Percentiles rank a stretch among this genome's conserved stretches.
Conservation (phyloP, 2,797 vertebrate species). For the Takifugu rubripes region DNA sequence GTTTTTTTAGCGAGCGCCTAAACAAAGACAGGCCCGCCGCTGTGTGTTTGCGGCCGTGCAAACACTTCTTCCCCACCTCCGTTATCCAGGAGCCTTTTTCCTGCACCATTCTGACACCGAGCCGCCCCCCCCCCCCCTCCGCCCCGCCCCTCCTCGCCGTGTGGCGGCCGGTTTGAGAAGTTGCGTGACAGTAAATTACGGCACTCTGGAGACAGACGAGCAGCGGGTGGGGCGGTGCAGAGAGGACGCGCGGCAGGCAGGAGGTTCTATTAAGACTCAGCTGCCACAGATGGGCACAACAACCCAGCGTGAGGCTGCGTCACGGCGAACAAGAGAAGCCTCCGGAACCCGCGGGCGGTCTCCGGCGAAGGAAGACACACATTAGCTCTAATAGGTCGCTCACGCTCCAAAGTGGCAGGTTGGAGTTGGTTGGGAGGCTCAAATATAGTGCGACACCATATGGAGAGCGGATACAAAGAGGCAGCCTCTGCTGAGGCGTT, state of each 20-base stretch:
- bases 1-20: slow-evolving; percentile 30
- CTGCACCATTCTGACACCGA: slow-evolving; percentile 48
- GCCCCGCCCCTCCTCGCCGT: slow-evolving; percentile 51
- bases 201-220: slow-evolving; percentile 69
- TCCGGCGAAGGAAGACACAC: slow-evolving; percentile 44
- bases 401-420: slow-evolving; percentile 53
- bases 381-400: slow-evolving; percentile 64
- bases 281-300: slow-evolving; percentile 55
- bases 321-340: slow-evolving; percentile 46
- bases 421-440: slow-evolving; percentile 35
- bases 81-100: slow-evolving; percentile 58
- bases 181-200: slow-evolving; percentile 77
- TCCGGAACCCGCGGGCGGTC: slow-evolving; percentile 57
- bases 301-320: slow-evolving; percentile 52
- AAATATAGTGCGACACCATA: slow-evolving; percentile 4
- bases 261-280: slow-evolving; percentile 74
- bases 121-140: slow-evolving; percentile 32
- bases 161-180: slow-evolving; percentile 69
- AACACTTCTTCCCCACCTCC: slow-evolving; percentile 48
- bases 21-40: slow-evolving; percentile 65
- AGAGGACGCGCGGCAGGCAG: slow-evolving; percentile 65
- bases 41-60: slow-evolving; percentile 67
- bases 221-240: slow-evolving; percentile 72
- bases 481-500: too few relatives aligned
- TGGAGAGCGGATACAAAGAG: too few relatives aligned